Conservation (phyloP, 2,888 invertebrate genomes). For the Leptopilina drosophilae region DNA sequence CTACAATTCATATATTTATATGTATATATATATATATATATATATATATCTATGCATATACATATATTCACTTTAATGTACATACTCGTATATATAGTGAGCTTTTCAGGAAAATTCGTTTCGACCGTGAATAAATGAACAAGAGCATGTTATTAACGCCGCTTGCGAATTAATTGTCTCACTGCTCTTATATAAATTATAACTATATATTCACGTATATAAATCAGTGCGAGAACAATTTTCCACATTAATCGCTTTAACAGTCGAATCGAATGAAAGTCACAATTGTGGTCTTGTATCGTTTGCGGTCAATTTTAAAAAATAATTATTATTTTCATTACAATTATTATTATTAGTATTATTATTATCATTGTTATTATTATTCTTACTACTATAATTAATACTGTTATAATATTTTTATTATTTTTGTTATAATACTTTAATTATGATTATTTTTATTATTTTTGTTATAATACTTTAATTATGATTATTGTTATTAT, state of each 20-base stretch:
- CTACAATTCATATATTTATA: neutral
- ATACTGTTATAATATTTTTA: no score
- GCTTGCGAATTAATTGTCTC: constrained; percentile 9
- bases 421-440: no score
- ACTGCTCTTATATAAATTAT: neutral
- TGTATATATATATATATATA: neutral
- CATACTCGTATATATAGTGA: neutral
- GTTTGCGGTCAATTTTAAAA: neutral
- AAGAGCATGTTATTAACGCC: constrained; percentile 11
- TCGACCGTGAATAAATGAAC: constrained; percentile 14
- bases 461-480: no score
- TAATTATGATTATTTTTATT: no score
- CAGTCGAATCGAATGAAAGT: neutral
- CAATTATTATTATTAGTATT: no score
- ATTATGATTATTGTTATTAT: no score
- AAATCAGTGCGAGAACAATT: neutral
- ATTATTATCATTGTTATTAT: no score
- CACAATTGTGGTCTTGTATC: neutral
- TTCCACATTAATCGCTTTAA: neutral
- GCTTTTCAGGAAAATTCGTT: constrained; percentile 1
- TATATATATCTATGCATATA: no score
- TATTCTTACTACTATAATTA: no score
- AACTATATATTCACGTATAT: neutral
- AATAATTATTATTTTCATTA: no score
- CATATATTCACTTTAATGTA: no score